Base-by-base conservation (phyloP, 2,113 vertebrate genomes). In the Anguilla rostrata region DNA sequence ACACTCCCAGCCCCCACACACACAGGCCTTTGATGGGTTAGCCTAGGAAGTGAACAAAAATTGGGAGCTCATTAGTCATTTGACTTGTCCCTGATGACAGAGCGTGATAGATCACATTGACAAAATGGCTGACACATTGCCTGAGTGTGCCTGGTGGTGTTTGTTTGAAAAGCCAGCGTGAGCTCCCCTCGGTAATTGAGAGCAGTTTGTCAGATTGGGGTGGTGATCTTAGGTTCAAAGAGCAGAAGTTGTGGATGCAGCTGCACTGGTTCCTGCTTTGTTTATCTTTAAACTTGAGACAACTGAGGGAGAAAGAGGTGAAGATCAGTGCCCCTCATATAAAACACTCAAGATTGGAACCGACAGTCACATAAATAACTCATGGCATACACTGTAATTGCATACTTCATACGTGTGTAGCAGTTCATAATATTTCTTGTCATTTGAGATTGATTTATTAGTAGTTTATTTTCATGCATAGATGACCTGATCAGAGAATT, bases 191-290 rank as follows among this genome's bases (percentile, higher is more conserved):
- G 7, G 78, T 79, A 79, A 79, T 79, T 79, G 78, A 79, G 80
- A 81, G 41, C 81, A 82, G 83, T 84, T 11, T 49, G 39, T 57
- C 22, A 26, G 75, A 80, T 43, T 63, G 71, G 29, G 49, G 83
- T 18, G 78, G 71, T n/a, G 71, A 75, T 75, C n/a, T n/a, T 34
- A 0, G 9, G 34, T 40, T 87, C 71, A 49, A 9, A 39, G 34
- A 39, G 18, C 14, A 15, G 46, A 2, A 41, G 20, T 29, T 84
- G 86, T 85, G 81, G 86, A 89, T 84, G 81, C 86, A 83, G 83
- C 88, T 87, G 84, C 39, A 46, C 15, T 39, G 40, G 53, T 16
- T 16, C 71, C 53, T 14, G 26, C 20, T 82, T 84, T 84, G 83
- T 82, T 87, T 79, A 86, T 16, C 1, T 40, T 53, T 2, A 83